Conservation (phyloP, 2,888 invertebrate genomes). For the Ephialtes manifestator region DNA sequence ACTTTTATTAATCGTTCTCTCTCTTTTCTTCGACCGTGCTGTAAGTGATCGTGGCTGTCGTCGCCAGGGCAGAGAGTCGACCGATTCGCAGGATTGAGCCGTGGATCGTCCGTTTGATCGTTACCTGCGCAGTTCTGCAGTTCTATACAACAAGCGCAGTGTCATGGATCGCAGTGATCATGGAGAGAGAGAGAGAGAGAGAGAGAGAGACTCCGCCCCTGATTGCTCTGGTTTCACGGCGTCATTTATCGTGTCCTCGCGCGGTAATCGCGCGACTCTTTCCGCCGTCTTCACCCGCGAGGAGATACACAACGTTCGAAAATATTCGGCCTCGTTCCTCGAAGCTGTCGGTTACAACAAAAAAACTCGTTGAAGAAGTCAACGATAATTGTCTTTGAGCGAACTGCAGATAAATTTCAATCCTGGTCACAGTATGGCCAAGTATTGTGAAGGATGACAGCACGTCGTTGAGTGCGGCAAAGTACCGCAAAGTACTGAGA, state of each 20-base stretch:
- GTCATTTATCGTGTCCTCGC: constrained; percentile 68
- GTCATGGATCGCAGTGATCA: constrained; percentile 15
- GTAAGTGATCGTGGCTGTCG: constrained; percentile 56
- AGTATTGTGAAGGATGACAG: too few relatives aligned
- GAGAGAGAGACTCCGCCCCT: constrained; percentile 25
- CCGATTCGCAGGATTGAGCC: constrained; percentile 72
- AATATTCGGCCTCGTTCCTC: constrained; percentile 62
- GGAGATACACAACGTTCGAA: constrained; percentile 33
- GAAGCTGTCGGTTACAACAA: constrained; percentile 9
- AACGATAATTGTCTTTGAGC: constrained; percentile 35
- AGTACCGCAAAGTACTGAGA: too few relatives aligned
- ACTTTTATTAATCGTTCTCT: constrained; percentile 47
- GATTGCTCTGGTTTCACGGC: constrained; percentile 69
- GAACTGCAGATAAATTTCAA: constrained; percentile 32
- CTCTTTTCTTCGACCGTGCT: constrained; percentile 24
- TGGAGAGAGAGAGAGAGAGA: constrained; percentile 1
- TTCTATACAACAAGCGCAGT: not conserved
- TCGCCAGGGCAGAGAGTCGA: constrained; percentile 48
- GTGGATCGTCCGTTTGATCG: constrained; percentile 62
- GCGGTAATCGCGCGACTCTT: constrained; percentile 60
- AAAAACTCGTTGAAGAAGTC: constrained; percentile 29
- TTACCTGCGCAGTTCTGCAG: not conserved
- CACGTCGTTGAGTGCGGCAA: too few relatives aligned
- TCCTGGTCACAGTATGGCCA: not conserved
- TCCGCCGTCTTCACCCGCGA: constrained; percentile 25